Conservation (phyloP, 2,888 invertebrate species). For the Zygothrica quintamaculata region DNA sequence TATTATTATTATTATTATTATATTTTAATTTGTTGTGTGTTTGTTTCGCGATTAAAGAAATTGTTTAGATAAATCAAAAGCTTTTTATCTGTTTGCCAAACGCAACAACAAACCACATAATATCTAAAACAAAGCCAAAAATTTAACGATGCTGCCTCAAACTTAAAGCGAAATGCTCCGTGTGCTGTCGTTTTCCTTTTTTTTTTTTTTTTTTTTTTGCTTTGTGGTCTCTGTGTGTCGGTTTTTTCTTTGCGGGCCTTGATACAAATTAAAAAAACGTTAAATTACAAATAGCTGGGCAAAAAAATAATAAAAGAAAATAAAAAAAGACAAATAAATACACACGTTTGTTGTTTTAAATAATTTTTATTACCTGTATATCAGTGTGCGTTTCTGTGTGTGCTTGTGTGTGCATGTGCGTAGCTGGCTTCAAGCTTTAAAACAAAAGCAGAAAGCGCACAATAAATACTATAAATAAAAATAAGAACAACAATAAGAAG, state of each 20-base stretch:
- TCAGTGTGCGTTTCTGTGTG: constrained; percentile 26
- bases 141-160: constrained; percentile 43
- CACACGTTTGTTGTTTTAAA: constrained; percentile 63
- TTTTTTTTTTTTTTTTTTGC: constrained; percentile 6
- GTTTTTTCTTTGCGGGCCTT: constrained; percentile 57
- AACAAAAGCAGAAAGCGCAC: constrained; percentile 24
- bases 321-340: constrained; percentile 78
- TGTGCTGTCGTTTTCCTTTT: constrained; percentile 2
- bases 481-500: constrained; percentile 4
- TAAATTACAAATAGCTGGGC: constrained; percentile 49
- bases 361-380: constrained; percentile 74
- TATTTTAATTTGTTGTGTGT: constrained; percentile 29
- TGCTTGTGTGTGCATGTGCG: constrained; percentile 10
- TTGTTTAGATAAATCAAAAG: constrained; percentile 28
- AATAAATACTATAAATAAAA: constrained; percentile 2
- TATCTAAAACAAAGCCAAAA: constrained; percentile 25
- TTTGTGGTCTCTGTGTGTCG: constrained; percentile 50
- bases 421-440: constrained; percentile 10
- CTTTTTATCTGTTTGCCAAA: constrained; percentile 47
- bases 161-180: constrained; percentile 20
- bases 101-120: constrained; percentile 30
- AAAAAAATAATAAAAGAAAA: no score
- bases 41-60: constrained; percentile 33
- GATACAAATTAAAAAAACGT: constrained; percentile 68
- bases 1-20: constrained; percentile 13